Evolutionary conservation across 2,113 vertebrate species (phyloP), one percentile per base, ranked within the genome.

Genomic region (Tenebrosternarchus preto): DNA sequence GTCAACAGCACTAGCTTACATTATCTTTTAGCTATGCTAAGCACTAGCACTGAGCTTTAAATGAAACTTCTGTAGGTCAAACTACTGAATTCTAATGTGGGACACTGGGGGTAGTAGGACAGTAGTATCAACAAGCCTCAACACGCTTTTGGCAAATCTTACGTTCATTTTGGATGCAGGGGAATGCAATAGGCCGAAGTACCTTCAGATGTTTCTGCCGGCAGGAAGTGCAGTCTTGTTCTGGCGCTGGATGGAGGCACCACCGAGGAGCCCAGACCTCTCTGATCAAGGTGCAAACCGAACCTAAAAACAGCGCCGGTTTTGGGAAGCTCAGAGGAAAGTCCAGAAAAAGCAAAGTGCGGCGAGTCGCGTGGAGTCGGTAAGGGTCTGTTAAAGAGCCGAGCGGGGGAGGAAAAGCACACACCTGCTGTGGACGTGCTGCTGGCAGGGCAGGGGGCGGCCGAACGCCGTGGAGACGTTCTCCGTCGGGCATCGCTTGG

Each of bases 401-500:
- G n/a, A n/a, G n/a, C n/a, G n/a, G n/a, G n/a, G 27, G 5, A 6
- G 29, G 5, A 27, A 36, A 5, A 27, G 9, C 17, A 36, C n/a
- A 0, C 88, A 97, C 97, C 95, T 93, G 43, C 89, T 92, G 66
- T 90, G 83, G 63, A 88, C 68, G 87, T 92, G 94, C 79, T 97
- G 93, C 17, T 93, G 93, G 87, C 88, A 91, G 36, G 92, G 93
- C 83, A 96, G 88, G 50, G 92, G 88, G 80, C 95, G 94, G 85
- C 94, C 96, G 53, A 99, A 97, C 6, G 95, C 97, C 5, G 96
- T 96, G 80, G 97, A 99, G 81, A 95, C 90, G 84, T 99, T 99
- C 85, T 98, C 97, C n/a, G 92, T 93, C 0, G 98, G 98, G 83
- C 95, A 97, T 72, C 98, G 93, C 89, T 99, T 99, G 0, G 98